Base-by-base conservation (phyloP, 2,888 invertebrate genomes). In the Corbicula japonica region DNA sequence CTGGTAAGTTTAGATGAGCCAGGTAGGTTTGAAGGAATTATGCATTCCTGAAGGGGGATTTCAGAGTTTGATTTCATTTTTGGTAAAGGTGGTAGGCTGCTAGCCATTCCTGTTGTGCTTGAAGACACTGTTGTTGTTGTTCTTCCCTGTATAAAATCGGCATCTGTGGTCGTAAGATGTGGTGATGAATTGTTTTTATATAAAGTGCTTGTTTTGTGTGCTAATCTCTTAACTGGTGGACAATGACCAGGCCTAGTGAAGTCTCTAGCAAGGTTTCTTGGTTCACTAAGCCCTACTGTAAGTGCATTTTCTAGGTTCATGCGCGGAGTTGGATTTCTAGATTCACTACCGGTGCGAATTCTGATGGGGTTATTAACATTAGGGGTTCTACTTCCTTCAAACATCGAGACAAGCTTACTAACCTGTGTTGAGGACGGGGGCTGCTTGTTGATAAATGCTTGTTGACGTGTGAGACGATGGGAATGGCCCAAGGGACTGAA, bases 401-500 rank as follows among this genome's bases (percentile, higher is more conserved):
- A 87, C 34, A 83, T 70, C 35, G 75, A 80, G 56, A 87, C 77
- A 28, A 86, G 80, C 34, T 78, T 84, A 86, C 86, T 81, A 78
- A 87, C 87, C 86, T 87, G 77, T 48, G 81, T 63, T 63, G 78
- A 66, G 28, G 83, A 44, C 61, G 60, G 83, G 6, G 73, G 85
- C 76, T 85, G 85, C 35, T 83, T 86, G 60, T 84, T 80, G 23
- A 89, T 80, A 69, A 89, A 89, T 3, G 82, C 88, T 30, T 84
- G 84, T 69, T 88, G 87, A 10, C 86, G 76, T 30, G 73, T 83
- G 38, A 88, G 82, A 30, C 78, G 75, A 72, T 72, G 79, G 34
- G 80, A 75, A 41, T 73, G 75, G n/a, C 58, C 56, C 46, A 70
- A 50, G 56, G 91, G 92, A 32, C 91, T 90, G 83, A 90, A 90